Evolutionary conservation across 2,888 invertebrate genomes (phyloP), one percentile per base, ranked within the genome.

Genomic region (Drosophila trichaetosa): DNA sequence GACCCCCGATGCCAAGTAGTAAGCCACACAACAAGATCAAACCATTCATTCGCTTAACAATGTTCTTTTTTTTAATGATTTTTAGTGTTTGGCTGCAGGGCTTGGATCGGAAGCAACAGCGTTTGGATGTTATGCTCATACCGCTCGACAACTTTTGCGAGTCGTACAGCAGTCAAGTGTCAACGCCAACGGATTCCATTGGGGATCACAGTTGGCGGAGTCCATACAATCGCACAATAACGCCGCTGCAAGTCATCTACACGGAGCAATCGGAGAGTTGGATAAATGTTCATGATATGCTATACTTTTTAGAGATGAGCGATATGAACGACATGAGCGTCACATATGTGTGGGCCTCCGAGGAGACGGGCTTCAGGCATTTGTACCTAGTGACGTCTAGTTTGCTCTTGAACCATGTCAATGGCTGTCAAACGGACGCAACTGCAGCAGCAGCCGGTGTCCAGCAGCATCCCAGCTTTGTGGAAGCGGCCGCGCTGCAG

Each of bases 211-310:
- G 92, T 78, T 93, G 93, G 93, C 93, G 93, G 62, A 92, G 92
- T 79, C 91, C 92, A 21, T 92, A 92, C 52, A 92, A 90, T 60
- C 90, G 91, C 69, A 85, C 92, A 13, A 89, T 92, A 52, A 91
- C 92, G 11, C 93, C 93, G 8, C 78, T 93, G 33, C 93, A 93
- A 71, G 93, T 93, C 36, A 92, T 94, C 60, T 93, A 92, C 71
- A 92, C 94, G 76, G 91, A 92, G 73, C 86, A 87, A 70, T 96
- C 97, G 0, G 95, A 96, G 68, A 95, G 97, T n/a, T 99, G 99
- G 99, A 96, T 99, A 70, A 98, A 99, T 93, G 97, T 98, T 2
- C 97, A 98, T 92, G 98, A 99, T 92, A 94, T 98, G 71, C 94
- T 99, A 0, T 95, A 97, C 92, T 98, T 98, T 93, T 94, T 98